Conservation (phyloP, 1,140 invertebrate species). For the Dolichoris vasculosae region DNA sequence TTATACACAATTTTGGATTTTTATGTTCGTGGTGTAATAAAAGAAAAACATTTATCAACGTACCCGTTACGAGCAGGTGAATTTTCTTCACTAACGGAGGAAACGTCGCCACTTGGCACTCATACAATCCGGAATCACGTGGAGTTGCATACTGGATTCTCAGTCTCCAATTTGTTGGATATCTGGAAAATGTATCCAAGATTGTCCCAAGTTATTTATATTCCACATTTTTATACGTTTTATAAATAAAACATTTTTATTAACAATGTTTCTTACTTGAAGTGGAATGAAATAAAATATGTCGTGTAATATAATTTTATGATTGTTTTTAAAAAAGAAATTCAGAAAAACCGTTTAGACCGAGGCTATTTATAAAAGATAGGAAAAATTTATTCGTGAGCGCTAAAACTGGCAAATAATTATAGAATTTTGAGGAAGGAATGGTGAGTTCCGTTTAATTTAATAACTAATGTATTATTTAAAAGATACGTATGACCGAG, state of each 20-base stretch:
- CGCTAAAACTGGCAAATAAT: too few species aligned
- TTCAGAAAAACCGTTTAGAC: too few species aligned
- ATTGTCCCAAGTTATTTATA: constrained; percentile 11
- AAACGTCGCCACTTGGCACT: constrained; percentile 90
- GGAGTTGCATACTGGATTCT: constrained; percentile 84
- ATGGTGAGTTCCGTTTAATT: too few species aligned
- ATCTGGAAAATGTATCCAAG: constrained; percentile 62
- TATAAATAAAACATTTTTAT: not conserved
- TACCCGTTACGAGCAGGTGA: constrained; percentile 66
- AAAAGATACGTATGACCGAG: too few species aligned
- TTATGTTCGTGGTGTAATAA: constrained; percentile 11
- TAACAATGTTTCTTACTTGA: not conserved
- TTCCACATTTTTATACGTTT: not conserved
- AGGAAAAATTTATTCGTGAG: too few species aligned
- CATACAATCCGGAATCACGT: constrained; percentile 85
- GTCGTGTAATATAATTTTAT: too few species aligned
- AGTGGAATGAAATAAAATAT: too few species aligned
- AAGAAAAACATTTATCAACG: constrained; percentile 46
- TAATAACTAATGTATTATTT: too few species aligned
- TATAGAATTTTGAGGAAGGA: too few species aligned
- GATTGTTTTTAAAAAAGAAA: too few species aligned
- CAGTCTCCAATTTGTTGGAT: constrained; percentile 89
- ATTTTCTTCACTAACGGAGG: constrained; percentile 76
- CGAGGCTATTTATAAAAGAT: too few species aligned
- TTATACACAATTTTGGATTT: constrained; percentile 27